These are phyloP conservation scores for Rhinichthys osculus DNA, from an alignment of 2,797 vertebrate genomes.

Conservation along the genomic window DNA sequence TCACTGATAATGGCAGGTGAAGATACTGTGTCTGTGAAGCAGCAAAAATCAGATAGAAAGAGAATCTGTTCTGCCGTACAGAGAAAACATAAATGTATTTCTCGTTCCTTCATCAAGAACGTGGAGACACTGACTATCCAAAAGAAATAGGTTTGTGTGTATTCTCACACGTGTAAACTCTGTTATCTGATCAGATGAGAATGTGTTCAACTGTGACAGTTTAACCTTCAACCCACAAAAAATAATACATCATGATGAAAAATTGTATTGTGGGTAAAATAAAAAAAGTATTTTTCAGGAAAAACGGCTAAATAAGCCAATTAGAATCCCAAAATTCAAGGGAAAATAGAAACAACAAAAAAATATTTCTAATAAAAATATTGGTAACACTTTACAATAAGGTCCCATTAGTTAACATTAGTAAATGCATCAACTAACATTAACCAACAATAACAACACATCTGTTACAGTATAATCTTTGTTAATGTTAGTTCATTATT, in stretches of 20 bases:
- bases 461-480: background rate
- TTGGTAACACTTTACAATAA: background rate
- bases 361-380: background rate
- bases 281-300: background rate
- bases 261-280: background rate
- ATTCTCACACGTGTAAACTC: background rate
- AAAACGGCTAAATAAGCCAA: background rate
- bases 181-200: conserved; percentile 19
- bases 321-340: background rate
- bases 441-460: too few species aligned
- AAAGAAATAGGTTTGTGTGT: conserved; percentile 18
- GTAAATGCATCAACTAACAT: background rate
- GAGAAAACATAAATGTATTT: background rate
- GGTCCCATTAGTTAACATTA: background rate
- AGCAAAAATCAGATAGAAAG: background rate
- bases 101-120: background rate
- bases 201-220: background rate
- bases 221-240: conserved; percentile 6
- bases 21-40: too few species aligned
- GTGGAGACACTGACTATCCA: background rate
- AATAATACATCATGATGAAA: background rate
- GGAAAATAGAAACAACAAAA: background rate
- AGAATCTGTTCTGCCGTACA: too few species aligned
- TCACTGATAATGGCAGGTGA: background rate
- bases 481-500: background rate